Conservation (phyloP, 92 coral and sea anemone genomes). For the Porites lobata region DNA sequence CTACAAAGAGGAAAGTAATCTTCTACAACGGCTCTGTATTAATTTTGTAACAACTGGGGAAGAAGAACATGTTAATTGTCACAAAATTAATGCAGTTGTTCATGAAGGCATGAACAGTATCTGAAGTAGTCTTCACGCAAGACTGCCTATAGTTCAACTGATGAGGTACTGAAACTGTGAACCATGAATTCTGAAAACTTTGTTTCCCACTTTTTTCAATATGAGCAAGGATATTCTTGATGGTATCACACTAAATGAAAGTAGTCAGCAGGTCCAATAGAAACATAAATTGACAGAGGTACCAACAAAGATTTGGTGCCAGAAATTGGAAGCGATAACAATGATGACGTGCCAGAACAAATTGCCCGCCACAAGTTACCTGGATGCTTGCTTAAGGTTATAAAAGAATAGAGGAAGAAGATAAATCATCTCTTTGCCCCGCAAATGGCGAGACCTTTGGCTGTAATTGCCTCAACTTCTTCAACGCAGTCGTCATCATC, state of each 20-base stretch:
- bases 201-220: not conserved
- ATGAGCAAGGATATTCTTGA: not conserved
- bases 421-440: no score
- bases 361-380: slow-evolving; percentile 1
- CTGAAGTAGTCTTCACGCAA: slow-evolving; percentile 6
- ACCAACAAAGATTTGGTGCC: not conserved
- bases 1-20: slow-evolving; percentile 26
- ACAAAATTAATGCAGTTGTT: slow-evolving; percentile 8
- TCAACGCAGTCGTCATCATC: no score
- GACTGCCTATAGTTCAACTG: slow-evolving; percentile 18
- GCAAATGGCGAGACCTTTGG: no score
- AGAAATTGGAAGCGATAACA: not conserved
- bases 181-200: not conserved
- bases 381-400: slow-evolving; percentile 1
- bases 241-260: slow-evolving; percentile 2
- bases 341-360: not conserved
- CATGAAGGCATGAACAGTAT: slow-evolving; percentile 8
- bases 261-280: not conserved
- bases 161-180: not conserved
- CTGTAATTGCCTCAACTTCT: no score
- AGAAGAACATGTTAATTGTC: slow-evolving; percentile 25
- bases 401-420: not conserved
- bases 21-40: slow-evolving; percentile 14
- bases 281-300: not conserved
- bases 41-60: slow-evolving; percentile 13